These are phyloP conservation scores for Omphaloscelis lunosa DNA, from an alignment of 2,888 invertebrate genomes.

Conservation along the genomic window DNA sequence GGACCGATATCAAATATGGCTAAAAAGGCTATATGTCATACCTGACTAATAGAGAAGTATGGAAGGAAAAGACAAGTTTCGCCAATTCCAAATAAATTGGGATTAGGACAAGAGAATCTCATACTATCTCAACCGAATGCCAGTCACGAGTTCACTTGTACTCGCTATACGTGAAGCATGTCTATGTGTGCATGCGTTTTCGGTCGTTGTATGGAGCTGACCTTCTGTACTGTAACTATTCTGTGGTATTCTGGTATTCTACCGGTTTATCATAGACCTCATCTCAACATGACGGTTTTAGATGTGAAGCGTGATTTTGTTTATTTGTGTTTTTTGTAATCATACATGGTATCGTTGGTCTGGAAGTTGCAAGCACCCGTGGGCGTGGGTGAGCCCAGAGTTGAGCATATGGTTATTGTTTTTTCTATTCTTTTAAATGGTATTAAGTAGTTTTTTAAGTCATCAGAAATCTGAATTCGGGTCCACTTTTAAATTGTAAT, in stretches of 20 bases:
- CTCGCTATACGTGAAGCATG: too few species aligned
- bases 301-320: too few species aligned
- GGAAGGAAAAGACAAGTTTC: too few species aligned
- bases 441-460: not conserved
- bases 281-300: not conserved
- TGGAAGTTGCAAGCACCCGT: not conserved
- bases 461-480: too few species aligned
- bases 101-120: too few species aligned
- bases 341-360: not conserved
- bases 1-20: too few species aligned
- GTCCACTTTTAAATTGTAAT: too few species aligned
- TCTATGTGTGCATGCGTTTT: not conserved
- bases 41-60: too few species aligned
- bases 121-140: too few species aligned
- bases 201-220: not conserved
- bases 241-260: not conserved
- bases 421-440: not conserved
- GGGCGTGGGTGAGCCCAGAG: not conserved
- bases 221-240: not conserved
- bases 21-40: too few species aligned
- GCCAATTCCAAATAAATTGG: too few species aligned
- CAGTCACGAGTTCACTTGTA: too few species aligned
- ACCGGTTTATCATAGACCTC: conserved; percentile 5
- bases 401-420: not conserved
- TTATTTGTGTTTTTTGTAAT: not conserved